Base-by-base conservation (phyloP, 2,797 vertebrate species). In the Anas georgica region DNA sequence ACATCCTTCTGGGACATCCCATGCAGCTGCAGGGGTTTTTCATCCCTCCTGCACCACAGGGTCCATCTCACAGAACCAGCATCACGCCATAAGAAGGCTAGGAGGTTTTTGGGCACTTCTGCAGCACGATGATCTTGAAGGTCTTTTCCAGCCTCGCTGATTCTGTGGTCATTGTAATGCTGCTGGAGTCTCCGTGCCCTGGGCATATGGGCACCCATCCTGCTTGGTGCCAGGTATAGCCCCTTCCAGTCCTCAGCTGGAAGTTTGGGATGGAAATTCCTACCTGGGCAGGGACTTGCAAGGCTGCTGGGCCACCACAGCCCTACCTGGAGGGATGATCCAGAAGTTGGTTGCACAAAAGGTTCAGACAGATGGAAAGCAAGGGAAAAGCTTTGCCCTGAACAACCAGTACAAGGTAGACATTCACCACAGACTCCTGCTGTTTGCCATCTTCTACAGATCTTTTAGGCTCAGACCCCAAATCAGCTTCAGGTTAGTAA, bases 91-190 rank as follows among this genome's bases (percentile, higher is more conserved):
- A 11, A 67, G 56, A 29, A 5, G 25, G 58, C 37, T 54, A 80
- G 41, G 77, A 46, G 46, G 22, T 29, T 20, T 79, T 21, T 1
- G 31, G 37, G 41, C 35, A 37, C 28, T 54, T 76, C 5, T 46
- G 15, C 17, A 79, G 62, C 6, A 4, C 11, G 7, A 43, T 43
- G 18, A 43, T 64, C 39, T 43, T 43, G 39, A 64, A 63, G 37
- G 12, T 18, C 39, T 63, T 63, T 63, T 39, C 37, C 37, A 63
- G 10, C 62, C 39, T 31, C 10, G 9, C 15, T 43, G 39, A 43
- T 43, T 43, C 39, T 31, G 14, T 7, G 20, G 1, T 20, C 8
- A 13, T 9, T 2, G 23, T 41, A 70, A 6, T 2, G 1, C 26
- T n/a, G 26, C 60, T n/a, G 14, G 18, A 69, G 12, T 23, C 35